These are phyloP conservation scores for Micromussa lordhowensis DNA, from an alignment of 92 coral and sea anemone species.

Conservation along the genomic window DNA sequence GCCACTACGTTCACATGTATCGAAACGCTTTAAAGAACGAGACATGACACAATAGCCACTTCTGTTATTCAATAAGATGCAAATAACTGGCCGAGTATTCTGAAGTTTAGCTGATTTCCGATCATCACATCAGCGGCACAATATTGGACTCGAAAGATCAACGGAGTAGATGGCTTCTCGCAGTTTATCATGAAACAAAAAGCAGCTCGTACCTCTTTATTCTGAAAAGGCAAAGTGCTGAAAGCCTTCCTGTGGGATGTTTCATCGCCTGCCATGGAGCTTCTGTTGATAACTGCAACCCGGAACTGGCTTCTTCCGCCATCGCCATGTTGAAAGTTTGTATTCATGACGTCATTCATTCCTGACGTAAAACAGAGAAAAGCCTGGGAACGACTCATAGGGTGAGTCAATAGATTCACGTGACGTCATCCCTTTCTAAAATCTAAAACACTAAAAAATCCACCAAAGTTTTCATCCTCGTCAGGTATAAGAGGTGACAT, in stretches of 20 bases:
- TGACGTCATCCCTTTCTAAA: no score
- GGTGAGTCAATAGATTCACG: no score
- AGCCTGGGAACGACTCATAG: conserved; percentile 1
- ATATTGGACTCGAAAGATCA: neutral
- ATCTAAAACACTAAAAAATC: no score
- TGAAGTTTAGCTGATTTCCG: no score
- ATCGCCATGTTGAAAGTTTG: conserved; percentile 1
- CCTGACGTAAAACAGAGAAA: neutral
- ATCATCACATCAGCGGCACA: no score
- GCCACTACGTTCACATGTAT: no score
- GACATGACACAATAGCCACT: no score
- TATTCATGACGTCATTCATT: conserved; percentile 21
- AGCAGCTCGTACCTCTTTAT: conserved; percentile 28
- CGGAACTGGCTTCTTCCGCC: conserved; percentile 24
- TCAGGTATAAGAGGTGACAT: no score
- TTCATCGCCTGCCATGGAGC: conserved; percentile 17
- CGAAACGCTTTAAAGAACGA: no score
- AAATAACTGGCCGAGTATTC: no score
- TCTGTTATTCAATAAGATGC: no score
- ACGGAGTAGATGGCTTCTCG: neutral
- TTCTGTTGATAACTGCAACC: neutral
- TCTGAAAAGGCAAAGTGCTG: conserved; percentile 50
- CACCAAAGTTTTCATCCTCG: no score
- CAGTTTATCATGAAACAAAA: neutral
- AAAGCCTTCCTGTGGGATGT: conserved; percentile 31